Percentiles rank a stretch among this genome's conserved stretches.
Conservation (phyloP, 2,888 invertebrate genomes). For the Polylopha cassiicola region DNA sequence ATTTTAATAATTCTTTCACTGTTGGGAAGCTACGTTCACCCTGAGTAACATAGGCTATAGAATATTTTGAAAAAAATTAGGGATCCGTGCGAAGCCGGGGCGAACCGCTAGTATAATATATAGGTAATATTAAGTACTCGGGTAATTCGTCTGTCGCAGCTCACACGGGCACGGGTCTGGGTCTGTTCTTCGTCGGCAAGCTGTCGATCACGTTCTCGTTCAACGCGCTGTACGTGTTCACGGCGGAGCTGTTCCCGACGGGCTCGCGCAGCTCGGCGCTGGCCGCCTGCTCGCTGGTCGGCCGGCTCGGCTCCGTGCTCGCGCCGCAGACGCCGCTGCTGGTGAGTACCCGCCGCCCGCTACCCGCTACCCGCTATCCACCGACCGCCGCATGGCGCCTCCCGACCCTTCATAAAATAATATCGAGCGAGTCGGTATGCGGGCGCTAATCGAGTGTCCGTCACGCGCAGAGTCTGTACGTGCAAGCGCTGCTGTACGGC, state of each 20-base stretch:
- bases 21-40: too few relatives aligned
- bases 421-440: too few relatives aligned
- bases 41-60: too few relatives aligned
- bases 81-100: too few relatives aligned
- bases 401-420: too few relatives aligned
- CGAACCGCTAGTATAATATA: too few relatives aligned
- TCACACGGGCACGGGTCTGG: conserved; percentile 45
- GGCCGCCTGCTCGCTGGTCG: conserved; percentile 82
- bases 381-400: too few relatives aligned
- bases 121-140: background rate
- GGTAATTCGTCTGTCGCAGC: conserved; percentile 35
- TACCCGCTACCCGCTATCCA: background rate
- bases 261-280: conserved; percentile 80
- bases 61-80: too few relatives aligned
- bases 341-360: conserved; percentile 45
- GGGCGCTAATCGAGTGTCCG: too few relatives aligned
- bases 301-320: conserved; percentile 81
- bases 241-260: conserved; percentile 85
- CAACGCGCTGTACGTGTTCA: conserved; percentile 81
- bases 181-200: conserved; percentile 79
- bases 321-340: conserved; percentile 83
- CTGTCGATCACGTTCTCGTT: conserved; percentile 81
- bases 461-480: conserved; percentile 39
- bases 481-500: conserved; percentile 71
- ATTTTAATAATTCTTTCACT: too few relatives aligned